These are phyloP conservation scores for Lepus americanus DNA, from an alignment of 2,113 vertebrate species.

Conservation along the genomic window DNA sequence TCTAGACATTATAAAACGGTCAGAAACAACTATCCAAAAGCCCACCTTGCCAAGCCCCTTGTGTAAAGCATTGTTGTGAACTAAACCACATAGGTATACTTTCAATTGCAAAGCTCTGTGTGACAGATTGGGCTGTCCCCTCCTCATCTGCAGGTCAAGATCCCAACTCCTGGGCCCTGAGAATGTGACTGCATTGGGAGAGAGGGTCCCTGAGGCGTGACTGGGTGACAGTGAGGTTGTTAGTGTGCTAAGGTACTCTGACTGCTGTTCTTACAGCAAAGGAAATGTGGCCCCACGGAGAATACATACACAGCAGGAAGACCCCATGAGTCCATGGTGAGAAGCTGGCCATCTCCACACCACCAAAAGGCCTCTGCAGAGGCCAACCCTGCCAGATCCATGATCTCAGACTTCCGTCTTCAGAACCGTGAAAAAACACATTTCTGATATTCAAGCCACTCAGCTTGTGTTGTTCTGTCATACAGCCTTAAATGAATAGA, in stretches of 20 bases:
- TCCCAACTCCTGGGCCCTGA: fast-evolving
- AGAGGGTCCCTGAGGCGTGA: fast-evolving
- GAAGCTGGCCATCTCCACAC: fast-evolving
- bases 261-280: neutral
- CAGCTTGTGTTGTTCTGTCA: no score
- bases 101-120: neutral
- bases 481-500: neutral
- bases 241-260: fast-evolving
- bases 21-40: neutral
- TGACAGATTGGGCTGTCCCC: neutral
- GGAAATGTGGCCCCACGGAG: neutral
- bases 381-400: neutral
- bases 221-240: fast-evolving
- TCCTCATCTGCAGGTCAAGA: neutral
- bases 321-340: fast-evolving
- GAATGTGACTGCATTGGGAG: neutral
- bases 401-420: neutral
- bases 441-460: neutral
- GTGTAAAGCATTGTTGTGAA: neutral
- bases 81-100: neutral
- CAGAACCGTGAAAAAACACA: neutral
- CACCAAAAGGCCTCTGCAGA: fast-evolving
- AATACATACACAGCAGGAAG: fast-evolving
- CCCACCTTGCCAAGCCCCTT: neutral
- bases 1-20: neutral